Percentiles rank a stretch among this genome's conserved stretches.
Evolutionary conservation across 2,888 invertebrate species (phyloP).

Genomic region (Plagodis pulveraria): DNA sequence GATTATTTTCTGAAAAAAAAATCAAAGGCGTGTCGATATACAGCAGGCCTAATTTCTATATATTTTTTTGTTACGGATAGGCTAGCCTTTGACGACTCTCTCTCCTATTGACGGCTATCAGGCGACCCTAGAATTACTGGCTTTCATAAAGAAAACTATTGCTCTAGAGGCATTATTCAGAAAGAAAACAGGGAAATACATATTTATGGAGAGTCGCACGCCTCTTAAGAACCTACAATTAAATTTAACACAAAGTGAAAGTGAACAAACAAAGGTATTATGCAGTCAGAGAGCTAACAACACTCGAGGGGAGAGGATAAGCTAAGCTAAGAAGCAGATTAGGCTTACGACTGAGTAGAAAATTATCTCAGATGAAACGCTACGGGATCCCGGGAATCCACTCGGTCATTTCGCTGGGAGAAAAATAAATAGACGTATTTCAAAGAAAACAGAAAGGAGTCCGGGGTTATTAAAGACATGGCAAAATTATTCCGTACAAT

Average conservation of each 20-base stretch:
- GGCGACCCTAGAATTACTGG: too few species aligned
- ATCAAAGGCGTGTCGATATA: too few species aligned
- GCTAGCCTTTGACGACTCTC: too few species aligned
- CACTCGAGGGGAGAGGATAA: slow-evolving; percentile 43
- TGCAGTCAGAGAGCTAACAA: slow-evolving; percentile 44
- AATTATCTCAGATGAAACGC: slow-evolving; percentile 39
- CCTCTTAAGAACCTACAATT: not conserved
- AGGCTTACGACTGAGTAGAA: slow-evolving; percentile 32
- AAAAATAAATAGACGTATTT: slow-evolving; percentile 32
- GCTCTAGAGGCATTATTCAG: too few species aligned
- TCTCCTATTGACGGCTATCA: too few species aligned
- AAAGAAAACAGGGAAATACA: too few species aligned
- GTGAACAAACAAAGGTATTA: slow-evolving; percentile 34
- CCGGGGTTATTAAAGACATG: slow-evolving; percentile 20
- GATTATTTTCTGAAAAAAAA: too few species aligned
- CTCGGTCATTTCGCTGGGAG: slow-evolving; percentile 28
- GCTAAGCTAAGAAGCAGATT: slow-evolving; percentile 40
- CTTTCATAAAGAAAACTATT: too few species aligned
- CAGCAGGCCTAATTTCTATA: too few species aligned
- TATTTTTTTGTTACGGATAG: too few species aligned
- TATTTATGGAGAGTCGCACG: too few species aligned
- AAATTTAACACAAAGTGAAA: slow-evolving; percentile 21
- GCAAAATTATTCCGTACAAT: slow-evolving; percentile 32
- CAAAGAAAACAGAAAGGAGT: slow-evolving; percentile 20
- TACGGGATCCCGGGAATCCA: slow-evolving; percentile 22